These are phyloP conservation scores for Lepas anatifera DNA, from an alignment of 2,888 invertebrate species.

Conservation along the genomic window DNA sequence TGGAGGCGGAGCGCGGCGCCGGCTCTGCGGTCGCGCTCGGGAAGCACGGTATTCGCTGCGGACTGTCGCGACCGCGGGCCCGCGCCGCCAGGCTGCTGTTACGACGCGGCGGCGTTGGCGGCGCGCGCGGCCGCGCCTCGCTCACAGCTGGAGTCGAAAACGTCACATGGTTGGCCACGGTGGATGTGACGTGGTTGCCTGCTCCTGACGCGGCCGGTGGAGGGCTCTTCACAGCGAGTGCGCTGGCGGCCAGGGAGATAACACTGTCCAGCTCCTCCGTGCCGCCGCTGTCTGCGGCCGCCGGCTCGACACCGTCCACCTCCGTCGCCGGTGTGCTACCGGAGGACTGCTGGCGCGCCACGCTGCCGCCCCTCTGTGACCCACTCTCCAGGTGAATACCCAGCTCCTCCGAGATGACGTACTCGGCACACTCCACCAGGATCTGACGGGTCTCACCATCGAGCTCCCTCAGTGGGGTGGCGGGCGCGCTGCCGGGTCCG, in stretches of 20 bases:
- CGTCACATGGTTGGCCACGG: conserved; percentile 33
- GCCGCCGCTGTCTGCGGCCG: not conserved
- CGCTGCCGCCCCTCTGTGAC: not conserved
- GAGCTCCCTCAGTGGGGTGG: conserved; percentile 19
- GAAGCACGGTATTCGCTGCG: not conserved
- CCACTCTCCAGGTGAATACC: conserved; percentile 16
- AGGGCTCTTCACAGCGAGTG: too few species aligned
- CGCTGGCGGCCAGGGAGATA: too few species aligned
- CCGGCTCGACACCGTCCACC: not conserved
- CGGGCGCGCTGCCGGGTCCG: not conserved
- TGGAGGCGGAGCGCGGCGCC: not conserved
- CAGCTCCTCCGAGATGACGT: conserved; percentile 29
- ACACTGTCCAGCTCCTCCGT: not conserved
- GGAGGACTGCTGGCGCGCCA: conserved; percentile 15
- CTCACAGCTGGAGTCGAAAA: not conserved
- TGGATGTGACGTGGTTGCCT: conserved; percentile 31
- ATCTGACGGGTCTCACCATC: conserved; percentile 29
- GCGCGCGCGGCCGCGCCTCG: not conserved
- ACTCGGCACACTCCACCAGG: conserved; percentile 32
- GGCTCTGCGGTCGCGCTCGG: not conserved
- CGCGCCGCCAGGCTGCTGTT: not conserved
- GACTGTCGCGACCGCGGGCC: not conserved
- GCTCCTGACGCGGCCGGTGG: not conserved
- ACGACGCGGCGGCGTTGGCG: not conserved
- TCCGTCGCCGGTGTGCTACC: not conserved